These are phyloP conservation scores for Sebastes matsubarae DNA, from an alignment of 2,797 vertebrate genomes.

Conservation along the genomic window DNA sequence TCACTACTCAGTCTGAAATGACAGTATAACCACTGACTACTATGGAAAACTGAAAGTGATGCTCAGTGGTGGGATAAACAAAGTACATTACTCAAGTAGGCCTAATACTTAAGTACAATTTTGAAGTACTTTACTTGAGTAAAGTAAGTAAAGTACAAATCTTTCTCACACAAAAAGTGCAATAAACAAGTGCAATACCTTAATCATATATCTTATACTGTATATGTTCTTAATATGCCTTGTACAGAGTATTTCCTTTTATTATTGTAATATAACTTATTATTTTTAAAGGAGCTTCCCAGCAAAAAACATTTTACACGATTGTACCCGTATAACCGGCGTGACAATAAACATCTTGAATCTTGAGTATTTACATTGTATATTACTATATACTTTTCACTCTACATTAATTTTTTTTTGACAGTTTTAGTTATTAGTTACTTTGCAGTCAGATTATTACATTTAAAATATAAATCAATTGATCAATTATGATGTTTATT, in stretches of 20 bases:
- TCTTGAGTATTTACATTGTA: background rate
- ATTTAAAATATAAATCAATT: background rate
- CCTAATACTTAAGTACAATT: background rate
- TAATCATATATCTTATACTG: too few relatives aligned
- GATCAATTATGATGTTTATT: background rate
- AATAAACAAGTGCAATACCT: too few relatives aligned
- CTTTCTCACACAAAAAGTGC: too few relatives aligned
- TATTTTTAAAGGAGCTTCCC: too few relatives aligned
- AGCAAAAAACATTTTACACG: too few relatives aligned
- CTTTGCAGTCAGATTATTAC: background rate
- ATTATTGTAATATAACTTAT: too few relatives aligned
- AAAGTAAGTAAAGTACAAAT: fast-evolving
- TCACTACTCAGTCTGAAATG: background rate
- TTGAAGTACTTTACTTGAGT: background rate
- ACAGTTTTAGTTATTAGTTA: background rate
- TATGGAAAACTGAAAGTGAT: background rate
- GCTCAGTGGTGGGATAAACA: background rate
- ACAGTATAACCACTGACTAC: background rate
- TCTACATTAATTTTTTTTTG: too few relatives aligned
- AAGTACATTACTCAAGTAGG: background rate
- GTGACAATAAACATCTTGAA: too few relatives aligned
- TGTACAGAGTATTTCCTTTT: too few relatives aligned
- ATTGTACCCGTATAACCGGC: too few relatives aligned
- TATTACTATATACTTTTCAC: background rate
- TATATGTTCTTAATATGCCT: too few relatives aligned